These are phyloP conservation scores for Blastobasis adustella DNA, from an alignment of 2,888 invertebrate genomes.

Conservation along the genomic window DNA sequence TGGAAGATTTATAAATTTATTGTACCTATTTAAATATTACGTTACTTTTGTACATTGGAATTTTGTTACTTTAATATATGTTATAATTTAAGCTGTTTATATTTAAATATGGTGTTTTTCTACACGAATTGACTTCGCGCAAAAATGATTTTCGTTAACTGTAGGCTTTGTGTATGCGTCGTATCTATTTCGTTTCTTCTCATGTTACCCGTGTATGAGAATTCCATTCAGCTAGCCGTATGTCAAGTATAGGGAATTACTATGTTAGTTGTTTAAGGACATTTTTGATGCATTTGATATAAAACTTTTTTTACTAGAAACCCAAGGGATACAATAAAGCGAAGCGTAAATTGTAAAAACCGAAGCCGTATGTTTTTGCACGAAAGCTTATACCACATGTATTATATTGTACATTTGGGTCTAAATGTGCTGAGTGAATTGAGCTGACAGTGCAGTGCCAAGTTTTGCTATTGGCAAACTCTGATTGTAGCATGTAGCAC, in stretches of 20 bases:
- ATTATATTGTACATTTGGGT: constrained; percentile 75
- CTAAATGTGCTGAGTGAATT: constrained; percentile 71
- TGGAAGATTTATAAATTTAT: constrained; percentile 58
- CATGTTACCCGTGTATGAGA: constrained; percentile 57
- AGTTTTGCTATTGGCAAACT: constrained; percentile 72
- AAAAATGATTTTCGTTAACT: constrained; percentile 56
- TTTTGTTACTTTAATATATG: constrained; percentile 68
- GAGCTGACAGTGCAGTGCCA: constrained; percentile 68
- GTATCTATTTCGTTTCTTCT: constrained; percentile 65
- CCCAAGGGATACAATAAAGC: constrained; percentile 57
- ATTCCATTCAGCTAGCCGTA: constrained; percentile 63
- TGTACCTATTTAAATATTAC: constrained; percentile 52
- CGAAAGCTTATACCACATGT: constrained; percentile 69
- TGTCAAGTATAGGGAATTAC: constrained; percentile 59
- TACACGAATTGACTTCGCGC: constrained; percentile 62
- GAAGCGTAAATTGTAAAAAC: constrained; percentile 65
- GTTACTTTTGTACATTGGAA: constrained; percentile 72
- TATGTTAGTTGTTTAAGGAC: constrained; percentile 73
- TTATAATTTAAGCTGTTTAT: constrained; percentile 72
- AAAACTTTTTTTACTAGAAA: constrained; percentile 74
- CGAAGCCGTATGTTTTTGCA: constrained; percentile 64
- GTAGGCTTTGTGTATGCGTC: constrained; percentile 66
- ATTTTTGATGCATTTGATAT: constrained; percentile 76
- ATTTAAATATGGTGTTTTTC: constrained; percentile 64
- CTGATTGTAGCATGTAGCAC: constrained; percentile 45